Base-by-base conservation (phyloP, 1,140 invertebrate genomes). In the Sycobia sp. region DNA sequence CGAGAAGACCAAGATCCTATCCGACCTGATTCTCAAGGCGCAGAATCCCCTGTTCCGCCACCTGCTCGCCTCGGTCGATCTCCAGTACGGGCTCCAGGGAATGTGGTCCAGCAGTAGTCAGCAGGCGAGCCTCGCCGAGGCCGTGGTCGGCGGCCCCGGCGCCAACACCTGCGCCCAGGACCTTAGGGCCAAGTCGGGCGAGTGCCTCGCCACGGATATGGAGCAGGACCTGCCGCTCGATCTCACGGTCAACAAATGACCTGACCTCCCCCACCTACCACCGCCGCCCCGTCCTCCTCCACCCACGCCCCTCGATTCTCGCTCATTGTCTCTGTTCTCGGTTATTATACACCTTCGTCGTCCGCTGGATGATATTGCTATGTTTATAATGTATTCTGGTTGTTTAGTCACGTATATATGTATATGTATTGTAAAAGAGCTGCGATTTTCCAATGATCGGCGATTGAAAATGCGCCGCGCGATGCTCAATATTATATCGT, bases 171-270 rank as follows among this genome's bases (percentile, higher is more conserved):
- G 77, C 29, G 76, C 73, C 8, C 75, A 80, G 62, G 78, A 81
- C 49, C 67, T 80, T 13, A 74, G 77, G 41, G 70, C 78, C 1
- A 80, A 76, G 13, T 63, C 41, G 29, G 74, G 61, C 14, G 74
- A 78, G 23, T 66, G 46, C 11, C 62, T 70, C 0, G 70, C 14
- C 74, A 70, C 69, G 4, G 78, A 82, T 13, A 79, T 81, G 73
- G 79, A 81, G 34, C 78, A 82, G 60, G 80, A 81, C 55, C 61
- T 82, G 32, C 80, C 80, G 4, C 58, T 82, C 25, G 80, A 82
- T 41, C 62, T 82, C 10, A 82, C 80, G 11, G 62, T 82, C 32
- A 76, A 78, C 44, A 82, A 82, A 44, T 82, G 69, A 77, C 62
- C 56, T 32, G 43, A 34, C 16, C 11, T 29, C n/a, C 16, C 3